Percentiles rank a stretch among this genome's conserved stretches.
phyloP scores from a whole-genome alignment of 2,888 invertebrate genomes.

The Melanophora roralis region DNA sequence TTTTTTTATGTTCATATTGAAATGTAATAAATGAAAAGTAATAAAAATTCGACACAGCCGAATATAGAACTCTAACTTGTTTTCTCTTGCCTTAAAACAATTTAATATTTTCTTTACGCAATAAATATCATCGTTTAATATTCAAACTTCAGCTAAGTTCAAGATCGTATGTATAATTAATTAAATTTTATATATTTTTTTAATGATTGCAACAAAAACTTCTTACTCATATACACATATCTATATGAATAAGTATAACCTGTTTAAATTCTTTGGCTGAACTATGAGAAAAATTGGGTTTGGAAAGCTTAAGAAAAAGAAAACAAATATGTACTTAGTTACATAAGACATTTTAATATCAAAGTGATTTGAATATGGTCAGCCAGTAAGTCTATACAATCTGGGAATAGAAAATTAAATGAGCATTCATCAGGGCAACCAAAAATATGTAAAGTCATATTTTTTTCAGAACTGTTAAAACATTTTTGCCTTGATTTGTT shows the following conservation, averaged over 20 bases:
- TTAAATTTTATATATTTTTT: not conserved
- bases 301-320: slow-evolving; percentile 6
- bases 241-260: not conserved
- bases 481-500: too few relatives aligned
- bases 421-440: not conserved
- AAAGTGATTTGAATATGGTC: not conserved
- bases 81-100: not conserved
- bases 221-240: too few relatives aligned
- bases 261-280: slow-evolving; percentile 6
- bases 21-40: too few relatives aligned
- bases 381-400: not conserved
- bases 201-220: not conserved
- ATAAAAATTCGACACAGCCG: too few relatives aligned
- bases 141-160: not conserved
- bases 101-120: not conserved
- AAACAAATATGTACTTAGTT: not conserved
- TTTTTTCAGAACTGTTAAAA: too few relatives aligned
- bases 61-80: too few relatives aligned
- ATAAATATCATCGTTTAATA: not conserved
- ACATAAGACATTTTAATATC: slow-evolving; percentile 12
- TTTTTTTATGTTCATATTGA: too few relatives aligned
- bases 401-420: not conserved
- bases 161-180: slow-evolving; percentile 1
- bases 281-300: too few relatives aligned
- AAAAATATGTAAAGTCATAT: too few relatives aligned